Evolutionary conservation across 2,113 vertebrate genomes (phyloP), one percentile per base, ranked within the genome.

Genomic region (Morone saxatilis): DNA sequence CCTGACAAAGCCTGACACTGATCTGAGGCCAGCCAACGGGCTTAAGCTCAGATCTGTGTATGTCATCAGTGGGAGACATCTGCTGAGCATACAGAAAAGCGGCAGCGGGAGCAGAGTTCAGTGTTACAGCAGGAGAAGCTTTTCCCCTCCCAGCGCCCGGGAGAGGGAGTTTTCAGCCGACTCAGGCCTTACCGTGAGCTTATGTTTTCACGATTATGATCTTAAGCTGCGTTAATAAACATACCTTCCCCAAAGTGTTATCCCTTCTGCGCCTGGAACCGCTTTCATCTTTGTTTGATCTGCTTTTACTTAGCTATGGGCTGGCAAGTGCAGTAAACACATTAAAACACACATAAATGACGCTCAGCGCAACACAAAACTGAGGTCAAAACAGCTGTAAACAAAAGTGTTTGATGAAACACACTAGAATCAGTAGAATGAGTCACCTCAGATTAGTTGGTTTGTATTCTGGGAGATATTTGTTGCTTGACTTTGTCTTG

Each of bases 151-250:
- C 72, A 41, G 81, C 82, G 19, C 12, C 43, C 45, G 3, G 41
- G 54, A 61, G 61, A 62, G 54, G 19, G 63, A 38, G 36, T 41
- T 54, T 71, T 71, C 43, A 51, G 85, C 72, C 36, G 47, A 80
- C 59, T 62, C 85, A 76, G 81, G 62, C 66, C 78, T 87, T 75
- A 76, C 79, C 59, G 67, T 11, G 73, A 80, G 16, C 73, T 45
- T 43, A 62, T 88, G 88, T 91, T 91, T 93, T 84, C 80, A 78
- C 10, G 83, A 94, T 94, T 86, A 85, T 83, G 81, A 93, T 90
- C 89, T 92, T 62, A 78, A 88, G 80, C 88, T 81, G 91, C 45
- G 38, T 91, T 90, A 85, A 88, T 84, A 91, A 90, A 91, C 90
- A 90, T 71, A 88, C 88, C 87, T 86, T 25, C 84, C 85, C 72